Percentiles rank a stretch among this genome's conserved stretches.
Conservation (phyloP, 2,113 vertebrate species). For the Trichechus manatus region DNA sequence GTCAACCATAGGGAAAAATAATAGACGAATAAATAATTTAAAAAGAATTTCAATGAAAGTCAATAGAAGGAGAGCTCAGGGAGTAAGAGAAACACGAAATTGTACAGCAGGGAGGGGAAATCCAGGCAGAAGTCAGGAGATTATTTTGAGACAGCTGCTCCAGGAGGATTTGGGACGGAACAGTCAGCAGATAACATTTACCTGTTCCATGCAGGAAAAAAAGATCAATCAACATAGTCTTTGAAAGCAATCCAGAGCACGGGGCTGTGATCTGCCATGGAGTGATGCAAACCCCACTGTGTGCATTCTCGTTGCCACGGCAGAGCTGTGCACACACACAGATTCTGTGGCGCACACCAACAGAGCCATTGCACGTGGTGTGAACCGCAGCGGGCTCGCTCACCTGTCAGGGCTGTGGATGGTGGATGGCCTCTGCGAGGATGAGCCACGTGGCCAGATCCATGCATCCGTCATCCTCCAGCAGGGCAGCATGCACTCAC, state of each 20-base stretch:
- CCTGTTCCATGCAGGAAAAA: not conserved
- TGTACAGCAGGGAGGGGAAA: too few relatives aligned
- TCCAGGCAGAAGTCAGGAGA: fast-evolving
- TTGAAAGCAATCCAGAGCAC: not conserved
- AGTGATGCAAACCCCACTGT: fast-evolving
- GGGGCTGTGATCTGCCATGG: not conserved
- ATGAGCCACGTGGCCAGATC: too few relatives aligned
- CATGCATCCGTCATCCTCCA: too few relatives aligned
- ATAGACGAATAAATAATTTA: too few relatives aligned
- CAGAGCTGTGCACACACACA: not conserved
- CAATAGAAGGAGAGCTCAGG: not conserved
- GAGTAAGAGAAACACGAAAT: not conserved
- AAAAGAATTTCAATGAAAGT: not conserved
- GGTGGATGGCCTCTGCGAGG: too few relatives aligned
- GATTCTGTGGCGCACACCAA: too few relatives aligned
- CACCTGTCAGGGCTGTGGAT: too few relatives aligned
- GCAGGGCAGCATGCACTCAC: too few relatives aligned
- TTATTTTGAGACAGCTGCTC: not conserved
- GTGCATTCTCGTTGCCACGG: fast-evolving
- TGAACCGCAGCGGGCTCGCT: too few relatives aligned
- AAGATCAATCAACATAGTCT: not conserved
- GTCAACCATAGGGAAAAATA: too few relatives aligned
- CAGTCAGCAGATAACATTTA: not conserved
- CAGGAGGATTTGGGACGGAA: not conserved
- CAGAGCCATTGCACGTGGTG: too few relatives aligned